Conservation (phyloP, 1,140 invertebrate species). For the Oscheius sp. region DNA sequence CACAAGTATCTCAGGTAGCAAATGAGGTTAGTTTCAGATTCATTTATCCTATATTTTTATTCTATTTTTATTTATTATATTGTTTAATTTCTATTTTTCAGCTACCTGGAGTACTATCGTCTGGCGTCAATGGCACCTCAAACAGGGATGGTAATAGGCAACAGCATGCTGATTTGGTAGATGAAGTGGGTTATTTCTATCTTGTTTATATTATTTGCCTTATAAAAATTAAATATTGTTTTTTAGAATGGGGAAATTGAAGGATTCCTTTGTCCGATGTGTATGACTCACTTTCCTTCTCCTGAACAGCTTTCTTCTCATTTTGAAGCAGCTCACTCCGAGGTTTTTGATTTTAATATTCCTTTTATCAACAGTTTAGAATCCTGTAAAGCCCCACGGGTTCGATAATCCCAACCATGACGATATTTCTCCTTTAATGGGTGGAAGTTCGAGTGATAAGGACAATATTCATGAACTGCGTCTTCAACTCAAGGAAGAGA, state of each 20-base stretch:
- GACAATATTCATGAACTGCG: constrained; percentile 26
- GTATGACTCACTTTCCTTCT: constrained; percentile 18
- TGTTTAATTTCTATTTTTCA: not conserved
- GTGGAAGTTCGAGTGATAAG: not conserved
- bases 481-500: constrained; percentile 25
- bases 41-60: not conserved
- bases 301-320: constrained; percentile 27
- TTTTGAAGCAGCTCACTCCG: constrained; percentile 22
- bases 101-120: constrained; percentile 1
- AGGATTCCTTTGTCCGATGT: constrained; percentile 34
- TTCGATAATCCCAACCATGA: not conserved
- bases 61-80: not conserved
- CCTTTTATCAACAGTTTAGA: constrained; percentile 1
- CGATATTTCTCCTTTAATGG: not conserved
- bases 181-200: not conserved
- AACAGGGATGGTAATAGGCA: not conserved
- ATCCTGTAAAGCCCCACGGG: not conserved
- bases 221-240: too few relatives aligned
- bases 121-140: not conserved
- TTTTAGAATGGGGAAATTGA: constrained; percentile 28
- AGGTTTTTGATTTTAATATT: constrained; percentile 1
- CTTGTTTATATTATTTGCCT: not conserved
- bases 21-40: constrained; percentile 14
- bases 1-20: constrained; percentile 26
- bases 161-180: not conserved